These are phyloP conservation scores for Molanna angustata DNA, from an alignment of 2,888 invertebrate genomes.

Conservation along the genomic window DNA sequence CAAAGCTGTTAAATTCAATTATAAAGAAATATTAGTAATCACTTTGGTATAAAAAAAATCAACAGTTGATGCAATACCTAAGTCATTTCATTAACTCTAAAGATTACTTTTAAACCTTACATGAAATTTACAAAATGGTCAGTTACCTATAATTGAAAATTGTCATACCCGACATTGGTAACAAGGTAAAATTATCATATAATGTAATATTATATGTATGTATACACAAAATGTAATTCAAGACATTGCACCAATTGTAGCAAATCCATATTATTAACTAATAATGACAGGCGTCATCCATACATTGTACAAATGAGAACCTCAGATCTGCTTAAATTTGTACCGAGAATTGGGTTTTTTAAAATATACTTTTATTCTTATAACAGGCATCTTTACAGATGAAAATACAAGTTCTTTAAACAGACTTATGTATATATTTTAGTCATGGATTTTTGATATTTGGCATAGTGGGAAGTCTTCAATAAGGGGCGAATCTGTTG, in stretches of 20 bases:
- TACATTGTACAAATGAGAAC: conserved; percentile 19
- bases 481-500: conserved; percentile 94
- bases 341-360: conserved; percentile 31
- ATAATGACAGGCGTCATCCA: conserved; percentile 2
- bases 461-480: conserved; percentile 41
- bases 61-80: conserved; percentile 31
- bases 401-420: conserved; percentile 33
- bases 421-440: conserved; percentile 32
- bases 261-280: conserved; percentile 20
- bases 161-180: conserved; percentile 21
- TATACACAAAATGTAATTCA: too few species aligned
- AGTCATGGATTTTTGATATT: conserved; percentile 33
- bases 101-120: conserved; percentile 21
- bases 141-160: conserved; percentile 16
- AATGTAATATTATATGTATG: conserved; percentile 17
- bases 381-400: conserved; percentile 33
- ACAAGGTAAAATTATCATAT: conserved; percentile 17
- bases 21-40: conserved; percentile 32
- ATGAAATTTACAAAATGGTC: conserved; percentile 29
- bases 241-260: conserved; percentile 20
- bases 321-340: conserved; percentile 31
- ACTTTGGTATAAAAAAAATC: conserved; percentile 33
- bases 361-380: conserved; percentile 32
- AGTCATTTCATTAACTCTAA: conserved; percentile 23
- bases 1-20: conserved; percentile 27